Evolutionary conservation across 2,113 vertebrate genomes (phyloP), one percentile per base, ranked within the genome.

Genomic region (Thunnus thynnus): DNA sequence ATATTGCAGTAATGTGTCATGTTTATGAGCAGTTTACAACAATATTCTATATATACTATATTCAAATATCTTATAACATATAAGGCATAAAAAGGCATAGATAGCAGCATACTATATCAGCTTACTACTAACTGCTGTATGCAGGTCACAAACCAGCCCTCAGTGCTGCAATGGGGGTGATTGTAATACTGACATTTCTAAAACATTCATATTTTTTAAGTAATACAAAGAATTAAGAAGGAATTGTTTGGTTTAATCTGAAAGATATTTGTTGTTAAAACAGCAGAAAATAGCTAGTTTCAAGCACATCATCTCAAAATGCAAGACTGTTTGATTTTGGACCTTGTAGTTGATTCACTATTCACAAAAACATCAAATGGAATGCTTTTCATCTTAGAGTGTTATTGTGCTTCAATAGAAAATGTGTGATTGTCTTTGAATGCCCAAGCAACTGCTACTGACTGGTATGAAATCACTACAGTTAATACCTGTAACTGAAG

Each of bases 51-150:
- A 47, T 76, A 27, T 22, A 22, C 22, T 46, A 72, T 22, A 4
- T 66, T 70, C 41, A 87, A 41, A 41, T 22, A 50, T 61, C 47
- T 22, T 76, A 18, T 54, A 8, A 71, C 52, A 77, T 41, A 65
- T 86, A 86, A 91, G 89, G 87, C 86, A 85, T 73, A 66, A 17
- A 20, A 82, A 69, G 20, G 75, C 56, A 77, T 41, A 57, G 9
- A 41, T 41, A 41, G 27, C 67, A 81, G 58, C 46, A 62, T 48
- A 86, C 46, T 76, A 61, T 27, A 61, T 22, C 14, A 51, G 55
- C 51, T 64, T 46, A 14, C 16, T 62, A 73, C 36, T 30, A 36
- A 14, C 16, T 62, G 70, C 36, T 30, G 11, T 22, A 16, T 47
- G 10, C 32, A 32, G 4, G 25, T 74, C 54, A 74, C 32, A 77